Conservation (phyloP, 2,888 invertebrate species). For the Kuschelorhynchus macadamiae region DNA sequence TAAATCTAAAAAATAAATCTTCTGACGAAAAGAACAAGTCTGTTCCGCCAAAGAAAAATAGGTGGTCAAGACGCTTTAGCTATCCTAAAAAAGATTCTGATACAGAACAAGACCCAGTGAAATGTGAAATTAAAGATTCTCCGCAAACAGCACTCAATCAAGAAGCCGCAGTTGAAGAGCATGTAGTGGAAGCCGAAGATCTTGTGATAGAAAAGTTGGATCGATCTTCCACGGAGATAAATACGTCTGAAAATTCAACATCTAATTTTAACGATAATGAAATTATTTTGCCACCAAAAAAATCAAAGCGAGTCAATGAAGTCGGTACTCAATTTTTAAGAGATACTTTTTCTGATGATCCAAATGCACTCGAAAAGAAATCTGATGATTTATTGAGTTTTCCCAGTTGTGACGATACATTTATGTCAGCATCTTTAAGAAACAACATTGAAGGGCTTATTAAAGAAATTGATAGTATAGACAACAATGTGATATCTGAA, state of each 20-base stretch:
- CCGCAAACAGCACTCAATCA: neutral
- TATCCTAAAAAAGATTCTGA: constrained; percentile 48
- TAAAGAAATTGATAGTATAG: constrained; percentile 32
- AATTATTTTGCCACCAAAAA: constrained; percentile 46
- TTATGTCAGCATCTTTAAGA: constrained; percentile 34
- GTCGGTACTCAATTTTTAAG: constrained; percentile 9
- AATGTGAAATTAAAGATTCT: neutral
- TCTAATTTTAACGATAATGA: constrained; percentile 23
- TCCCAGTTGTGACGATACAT: constrained; percentile 29
- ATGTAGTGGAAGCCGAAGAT: constrained; percentile 6
- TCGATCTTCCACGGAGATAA: neutral
- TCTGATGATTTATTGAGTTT: constrained; percentile 23
- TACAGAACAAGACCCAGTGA: constrained; percentile 1
- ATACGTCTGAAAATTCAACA: constrained; percentile 8
- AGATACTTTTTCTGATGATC: constrained; percentile 10
- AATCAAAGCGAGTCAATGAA: constrained; percentile 41
- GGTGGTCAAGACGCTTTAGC: constrained; percentile 50
- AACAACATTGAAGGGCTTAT: constrained; percentile 40
- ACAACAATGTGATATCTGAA: constrained; percentile 6
- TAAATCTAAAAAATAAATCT: too few species aligned
- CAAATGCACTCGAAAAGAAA: neutral
- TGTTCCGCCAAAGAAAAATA: constrained; percentile 52
- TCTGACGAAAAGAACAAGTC: neutral
- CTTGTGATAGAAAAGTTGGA: neutral
- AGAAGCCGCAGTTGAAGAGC: constrained; percentile 5